Base-by-base conservation (phyloP, 2,888 invertebrate genomes). In the Cheilosia vulpina region DNA sequence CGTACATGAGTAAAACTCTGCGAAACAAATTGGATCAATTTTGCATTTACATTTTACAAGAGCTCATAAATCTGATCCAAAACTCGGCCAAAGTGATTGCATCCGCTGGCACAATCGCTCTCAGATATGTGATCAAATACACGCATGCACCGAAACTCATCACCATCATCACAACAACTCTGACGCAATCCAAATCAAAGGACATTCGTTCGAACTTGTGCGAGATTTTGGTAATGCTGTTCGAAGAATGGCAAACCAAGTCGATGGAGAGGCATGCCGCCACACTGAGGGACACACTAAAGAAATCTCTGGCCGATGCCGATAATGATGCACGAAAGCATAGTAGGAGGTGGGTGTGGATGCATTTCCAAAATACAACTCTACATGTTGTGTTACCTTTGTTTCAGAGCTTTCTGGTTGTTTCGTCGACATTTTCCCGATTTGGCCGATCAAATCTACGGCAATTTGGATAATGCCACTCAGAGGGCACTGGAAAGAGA, bases 51-150 rank as follows among this genome's bases (percentile, higher is more conserved):
- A 94, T 98, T 68, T 93, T 99, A 60, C 96, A 96, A 87, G 94
- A 95, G 88, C 93, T 99, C 34, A 97, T 99, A 47, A 96, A 96
- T 91, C 94, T 99, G 79, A 97, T 99, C 92, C 98, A 97, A 90
- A 99, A 98, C 92, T 97, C 97, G 88, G 98, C 98, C 87, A 99
- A 99, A 94, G 97, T 98, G 87, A 97, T 99, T 92, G 96, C 98
- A 6, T 96, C 98, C 0, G 96, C 98, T 0, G 98, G 97, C 63
- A 94, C 95, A 2, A 95, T 98, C 72, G 96, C 97, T 87, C 95
- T 98, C 45, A 95, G 96, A 65, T 98, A 98, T 93, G 96, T 99
- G 66, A 96, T 99, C 76, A 95, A 95, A 90, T 94, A 96, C 92
- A 96, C 96, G 6, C 97, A 97, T 90, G 95, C 95, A 87, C 95